Conservation (phyloP, 1,140 invertebrate species). For the Oncopeltus fasciatus region DNA sequence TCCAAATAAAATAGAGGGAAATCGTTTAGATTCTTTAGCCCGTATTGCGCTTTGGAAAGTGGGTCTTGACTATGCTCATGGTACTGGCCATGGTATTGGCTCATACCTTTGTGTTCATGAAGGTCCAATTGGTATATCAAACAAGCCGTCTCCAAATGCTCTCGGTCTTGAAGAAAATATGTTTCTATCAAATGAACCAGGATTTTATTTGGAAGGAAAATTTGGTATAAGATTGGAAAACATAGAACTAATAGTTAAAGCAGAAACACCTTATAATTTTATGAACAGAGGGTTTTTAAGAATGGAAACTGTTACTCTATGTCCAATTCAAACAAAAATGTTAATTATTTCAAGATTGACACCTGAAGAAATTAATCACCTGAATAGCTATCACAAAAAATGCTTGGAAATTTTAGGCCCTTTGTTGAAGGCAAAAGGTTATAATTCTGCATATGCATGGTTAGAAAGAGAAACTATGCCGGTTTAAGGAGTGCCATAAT, state of each 20-base stretch:
- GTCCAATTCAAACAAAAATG: conserved; percentile 83
- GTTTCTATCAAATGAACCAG: conserved; percentile 86
- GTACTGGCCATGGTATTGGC: conserved; percentile 94
- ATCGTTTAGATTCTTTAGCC: conserved; percentile 76
- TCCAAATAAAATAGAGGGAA: conserved; percentile 48
- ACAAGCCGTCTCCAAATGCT: conserved; percentile 57
- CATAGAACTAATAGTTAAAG: conserved; percentile 29
- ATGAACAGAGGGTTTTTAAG: conserved; percentile 63
- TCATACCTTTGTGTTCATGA: conserved; percentile 95
- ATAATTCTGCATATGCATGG: conserved; percentile 54
- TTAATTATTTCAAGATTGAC: conserved; percentile 66
- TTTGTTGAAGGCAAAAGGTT: conserved; percentile 44
- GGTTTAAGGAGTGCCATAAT: too few relatives aligned
- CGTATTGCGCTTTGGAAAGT: conserved; percentile 76
- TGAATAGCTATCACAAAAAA: conserved; percentile 63
- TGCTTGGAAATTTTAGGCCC: conserved; percentile 55
- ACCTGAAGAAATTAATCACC: conserved; percentile 51
- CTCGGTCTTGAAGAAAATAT: conserved; percentile 73
- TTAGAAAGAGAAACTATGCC: conserved; percentile 56
- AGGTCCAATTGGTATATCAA: conserved; percentile 65
- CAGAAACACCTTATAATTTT: conserved; percentile 51
- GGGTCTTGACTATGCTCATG: conserved; percentile 92
- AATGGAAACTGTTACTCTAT: conserved; percentile 84
- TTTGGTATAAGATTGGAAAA: conserved; percentile 18
- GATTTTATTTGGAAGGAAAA: conserved; percentile 57